Percentiles rank a stretch among this genome's conserved stretches.
Conservation (phyloP, 1,140 invertebrate genomes). For the Drosophila ercepeae region DNA sequence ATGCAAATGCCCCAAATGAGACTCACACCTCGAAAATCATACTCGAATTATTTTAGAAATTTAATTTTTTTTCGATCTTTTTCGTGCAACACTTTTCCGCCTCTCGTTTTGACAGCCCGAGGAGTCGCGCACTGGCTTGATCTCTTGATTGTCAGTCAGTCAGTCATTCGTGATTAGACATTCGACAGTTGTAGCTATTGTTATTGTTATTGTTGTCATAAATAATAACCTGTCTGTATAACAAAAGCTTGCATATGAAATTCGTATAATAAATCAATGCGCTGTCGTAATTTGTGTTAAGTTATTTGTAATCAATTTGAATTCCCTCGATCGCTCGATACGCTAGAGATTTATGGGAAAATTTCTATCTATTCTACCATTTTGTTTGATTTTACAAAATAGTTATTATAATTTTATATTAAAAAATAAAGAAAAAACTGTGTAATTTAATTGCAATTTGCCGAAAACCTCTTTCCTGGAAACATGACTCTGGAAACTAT, state of each 20-base stretch:
- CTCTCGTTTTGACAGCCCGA: constrained; percentile 44
- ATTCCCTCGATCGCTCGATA: constrained; percentile 1
- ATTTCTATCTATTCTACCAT: constrained; percentile 6
- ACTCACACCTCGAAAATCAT: constrained; percentile 55
- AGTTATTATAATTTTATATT: no score
- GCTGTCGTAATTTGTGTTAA: constrained; percentile 63
- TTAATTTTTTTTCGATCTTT: constrained; percentile 22
- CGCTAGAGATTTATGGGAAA: constrained; percentile 49
- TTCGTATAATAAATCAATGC: constrained; percentile 55
- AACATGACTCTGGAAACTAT: no score
- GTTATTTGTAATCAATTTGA: constrained; percentile 64
- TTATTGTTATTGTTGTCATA: constrained; percentile 41
- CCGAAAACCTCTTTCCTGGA: no score
- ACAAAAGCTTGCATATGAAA: constrained; percentile 43
- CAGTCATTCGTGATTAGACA: constrained; percentile 54
- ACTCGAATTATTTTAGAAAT: constrained; percentile 51
- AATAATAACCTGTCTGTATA: constrained; percentile 40
- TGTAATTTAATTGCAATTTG: no score
- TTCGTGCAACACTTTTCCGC: constrained; percentile 36
- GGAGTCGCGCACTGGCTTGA: constrained; percentile 31
- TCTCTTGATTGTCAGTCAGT: constrained; percentile 59
- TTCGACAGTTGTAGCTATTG: constrained; percentile 47
- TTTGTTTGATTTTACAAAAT: not conserved
- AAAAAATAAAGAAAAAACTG: no score
- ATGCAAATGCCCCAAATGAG: constrained; percentile 67